Evolutionary conservation across 1,140 invertebrate genomes (phyloP).

Genomic region (Ganaspis sp.): DNA sequence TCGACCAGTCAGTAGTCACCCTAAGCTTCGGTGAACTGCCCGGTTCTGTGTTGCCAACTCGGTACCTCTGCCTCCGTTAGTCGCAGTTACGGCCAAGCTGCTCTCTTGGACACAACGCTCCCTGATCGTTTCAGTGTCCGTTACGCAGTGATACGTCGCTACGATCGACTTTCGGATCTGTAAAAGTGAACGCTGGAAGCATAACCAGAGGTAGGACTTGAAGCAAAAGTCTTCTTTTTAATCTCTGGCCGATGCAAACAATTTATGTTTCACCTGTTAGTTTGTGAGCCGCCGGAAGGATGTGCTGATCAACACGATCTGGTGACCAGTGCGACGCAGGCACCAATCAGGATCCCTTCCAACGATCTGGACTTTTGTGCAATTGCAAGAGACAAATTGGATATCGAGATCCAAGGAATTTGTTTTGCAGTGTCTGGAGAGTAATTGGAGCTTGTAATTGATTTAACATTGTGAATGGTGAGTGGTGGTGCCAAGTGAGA

Average conservation of each 20-base stretch:
- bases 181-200: not conserved
- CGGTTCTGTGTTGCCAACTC: slow-evolving; percentile 49
- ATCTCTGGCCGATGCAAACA: not conserved
- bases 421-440: not conserved
- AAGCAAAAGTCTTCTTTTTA: not conserved
- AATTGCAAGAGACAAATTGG: not conserved
- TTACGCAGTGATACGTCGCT: slow-evolving; percentile 12
- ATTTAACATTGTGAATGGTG: slow-evolving; percentile 58
- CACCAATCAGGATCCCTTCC: not conserved
- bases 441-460: slow-evolving; percentile 21
- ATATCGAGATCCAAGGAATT: not conserved
- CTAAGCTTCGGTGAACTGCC: slow-evolving; percentile 50
- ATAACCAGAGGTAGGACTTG: not conserved
- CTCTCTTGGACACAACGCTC: slow-evolving; percentile 46
- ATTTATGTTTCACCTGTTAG: not conserved
- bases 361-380: not conserved
- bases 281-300: not conserved
- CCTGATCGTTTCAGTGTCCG: not conserved
- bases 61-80: slow-evolving; percentile 52
- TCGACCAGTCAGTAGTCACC: slow-evolving; percentile 52
- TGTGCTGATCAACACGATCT: not conserved
- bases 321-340: not conserved
- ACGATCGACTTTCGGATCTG: slow-evolving; percentile 9
- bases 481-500: slow-evolving; percentile 56
- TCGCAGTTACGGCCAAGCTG: slow-evolving; percentile 61